A percentile compares a stretch with the other conserved stretches of the same genome.
phyloP scores from a whole-genome alignment of 2,888 invertebrate genomes.

The Eutolmus rufibarbis region DNA sequence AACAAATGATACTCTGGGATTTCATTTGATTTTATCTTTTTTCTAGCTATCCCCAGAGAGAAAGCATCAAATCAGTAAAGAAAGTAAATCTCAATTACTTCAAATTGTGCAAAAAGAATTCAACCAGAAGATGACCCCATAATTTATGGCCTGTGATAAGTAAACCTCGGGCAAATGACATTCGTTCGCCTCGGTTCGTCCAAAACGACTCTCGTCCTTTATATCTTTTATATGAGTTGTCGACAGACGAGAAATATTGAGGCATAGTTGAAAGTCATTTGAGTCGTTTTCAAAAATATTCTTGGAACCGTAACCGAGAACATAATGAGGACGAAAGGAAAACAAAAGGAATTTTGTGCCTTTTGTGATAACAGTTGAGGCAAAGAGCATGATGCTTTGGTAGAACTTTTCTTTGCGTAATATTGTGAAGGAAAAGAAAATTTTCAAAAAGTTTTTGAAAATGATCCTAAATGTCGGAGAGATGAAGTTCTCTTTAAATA shows the following conservation, averaged over 20 bases:
- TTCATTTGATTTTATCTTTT: not conserved
- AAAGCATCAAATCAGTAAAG: not conserved
- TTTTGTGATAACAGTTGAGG: not conserved
- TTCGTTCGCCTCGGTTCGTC: not conserved
- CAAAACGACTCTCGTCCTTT: not conserved
- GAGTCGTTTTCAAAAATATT: not conserved
- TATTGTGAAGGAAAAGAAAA: not conserved
- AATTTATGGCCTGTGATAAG: not conserved
- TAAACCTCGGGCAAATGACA: not conserved
- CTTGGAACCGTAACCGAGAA: not conserved
- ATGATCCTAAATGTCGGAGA: not conserved
- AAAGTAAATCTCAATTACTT: slow-evolving; percentile 19
- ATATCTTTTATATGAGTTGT: not conserved
- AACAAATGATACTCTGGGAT: not conserved
- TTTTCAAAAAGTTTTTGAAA: not conserved
- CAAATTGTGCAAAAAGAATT: not conserved
- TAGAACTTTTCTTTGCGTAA: not conserved
- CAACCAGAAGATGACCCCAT: slow-evolving; percentile 7
- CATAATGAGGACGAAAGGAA: not conserved
- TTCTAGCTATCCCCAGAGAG: not conserved
- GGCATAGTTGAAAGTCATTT: not conserved
- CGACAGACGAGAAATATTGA: not conserved
- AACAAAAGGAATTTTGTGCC: not conserved
- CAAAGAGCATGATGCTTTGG: not conserved
- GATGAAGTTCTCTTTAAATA: not conserved